These are phyloP conservation scores for Paracanthobrama guichenoti DNA, from an alignment of 2,113 vertebrate genomes.

Conservation along the genomic window DNA sequence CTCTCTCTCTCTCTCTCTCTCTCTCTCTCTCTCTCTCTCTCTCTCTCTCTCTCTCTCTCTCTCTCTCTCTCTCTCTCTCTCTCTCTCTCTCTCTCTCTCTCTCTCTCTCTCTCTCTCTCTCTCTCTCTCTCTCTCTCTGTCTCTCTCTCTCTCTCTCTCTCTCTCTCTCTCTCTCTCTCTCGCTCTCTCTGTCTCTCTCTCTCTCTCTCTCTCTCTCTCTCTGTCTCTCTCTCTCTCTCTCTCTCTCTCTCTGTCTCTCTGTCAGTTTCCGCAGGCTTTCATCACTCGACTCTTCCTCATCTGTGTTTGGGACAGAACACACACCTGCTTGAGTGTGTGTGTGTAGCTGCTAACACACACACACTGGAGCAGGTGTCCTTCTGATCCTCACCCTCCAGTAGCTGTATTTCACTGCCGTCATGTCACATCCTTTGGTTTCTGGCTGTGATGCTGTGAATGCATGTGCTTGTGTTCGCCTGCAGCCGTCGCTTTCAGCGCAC, in stretches of 20 bases:
- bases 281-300: conserved; percentile 47
- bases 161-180: no score
- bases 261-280: conserved; percentile 47
- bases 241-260: conserved; percentile 22
- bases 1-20: no score
- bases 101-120: no score
- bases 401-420: conserved; percentile 78
- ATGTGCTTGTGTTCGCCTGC: neutral
- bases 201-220: no score
- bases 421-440: conserved; percentile 56
- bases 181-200: no score
- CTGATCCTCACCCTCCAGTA: conserved; percentile 78
- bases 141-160: no score
- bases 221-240: neutral
- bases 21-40: no score
- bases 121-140: no score
- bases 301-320: conserved; percentile 35
- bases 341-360: neutral
- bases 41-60: no score
- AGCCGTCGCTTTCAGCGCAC: no score
- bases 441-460: conserved; percentile 17
- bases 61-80: no score
- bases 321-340: neutral
- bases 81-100: no score
- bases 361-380: conserved; percentile 44